Base-by-base conservation (phyloP, 2,113 vertebrate genomes). In the Columba janthina region DNA sequence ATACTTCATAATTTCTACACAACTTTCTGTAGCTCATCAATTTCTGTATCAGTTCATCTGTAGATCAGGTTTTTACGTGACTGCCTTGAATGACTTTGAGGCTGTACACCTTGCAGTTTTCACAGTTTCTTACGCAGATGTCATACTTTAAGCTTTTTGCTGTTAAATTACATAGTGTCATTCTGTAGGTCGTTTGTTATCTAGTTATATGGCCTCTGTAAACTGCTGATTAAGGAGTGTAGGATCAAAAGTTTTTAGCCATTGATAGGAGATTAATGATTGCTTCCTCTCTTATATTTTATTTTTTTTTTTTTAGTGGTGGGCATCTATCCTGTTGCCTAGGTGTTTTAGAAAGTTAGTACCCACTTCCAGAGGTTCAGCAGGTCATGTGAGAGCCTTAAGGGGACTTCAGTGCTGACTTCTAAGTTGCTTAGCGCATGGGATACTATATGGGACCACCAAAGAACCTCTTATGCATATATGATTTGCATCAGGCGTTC, bases 401-500 rank as follows among this genome's bases (percentile, higher is more conserved):
- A 60, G 16, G 13, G 90, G n/a, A 73, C 75, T 83, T 91, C 60
- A 15, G 1, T 44, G n/a, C 66, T 88, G 53, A 29, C 29, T 74
- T 53, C 10, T 64, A 57, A 65, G 18, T 80, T 88, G 21, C 7
- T 67, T 46, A 56, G n/a, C 12, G 1, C 16, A 51, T 48, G 24
- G 20, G n/a, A 48, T 69, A 56, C 34, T 66, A 7, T 21, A 1
- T 64, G 31, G 57, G 20, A 80, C 54, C n/a, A 15, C 29, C 0
- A 1, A 12, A 34, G 28, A 84, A 10, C 18, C 36, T 60, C 21
- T 16, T 38, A 1, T 0, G 4, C 12, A 0, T 40, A 9, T 20
- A 22, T 38, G 22, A n/a, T 79, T 60, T 69, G 5, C 25, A 18
- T 85, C 34, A 79, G n/a, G n/a, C 58, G 25, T 58, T 70, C 40